Evolutionary conservation across 2,888 invertebrate genomes (phyloP), one percentile per base, ranked within the genome.

Genomic region (Cerceris ruficornis): DNA sequence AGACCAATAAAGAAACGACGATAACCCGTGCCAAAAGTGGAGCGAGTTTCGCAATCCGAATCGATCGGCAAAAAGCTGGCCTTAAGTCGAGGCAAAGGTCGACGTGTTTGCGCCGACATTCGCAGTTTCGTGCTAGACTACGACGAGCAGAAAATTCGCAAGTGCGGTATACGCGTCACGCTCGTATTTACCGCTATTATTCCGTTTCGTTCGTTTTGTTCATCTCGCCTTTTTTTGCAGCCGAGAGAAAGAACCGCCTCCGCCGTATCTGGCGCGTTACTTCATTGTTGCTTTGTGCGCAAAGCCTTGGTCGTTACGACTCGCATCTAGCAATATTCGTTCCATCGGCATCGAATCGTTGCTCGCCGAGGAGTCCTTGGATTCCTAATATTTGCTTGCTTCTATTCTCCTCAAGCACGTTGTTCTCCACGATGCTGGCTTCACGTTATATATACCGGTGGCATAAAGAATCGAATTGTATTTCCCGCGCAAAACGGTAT

Each of bases 321-420:
- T 62, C 57, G 11, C 60, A 7, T n/a, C 6, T 59, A 49, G 55
- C 60, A 39, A 13, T 50, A 43, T 17, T 57, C 39, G 9, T 57
- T 57, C 66, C 61, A 46, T 66, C 15, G 57, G 49, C 75, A 50
- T 43, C 41, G 64, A 64, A 65, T 75, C 15, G 15, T n/a, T 50
- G 13, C 6, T 17, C 13, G 67, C n/a, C 14, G 49, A 46, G 52
- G 15, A 54, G 58, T 73, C 61, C 61, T 75, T 15, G 55, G 28
- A 43, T 60, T 50, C 61, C 61, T 57, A 72, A 67, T 66, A 67
- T 75, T 75, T 72, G n/a, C 62, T 15, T 41, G 54, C 9, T 46
- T 28, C 39, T 52, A n/a, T 9, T 54, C n/a, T 15, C 6, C 17
- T 5, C 41, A 42, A 59, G 46, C 15, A 4, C 64, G 54, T 50